These are phyloP conservation scores for Bombus pascuorum DNA, from an alignment of 1,140 invertebrate species.

Conservation along the genomic window DNA sequence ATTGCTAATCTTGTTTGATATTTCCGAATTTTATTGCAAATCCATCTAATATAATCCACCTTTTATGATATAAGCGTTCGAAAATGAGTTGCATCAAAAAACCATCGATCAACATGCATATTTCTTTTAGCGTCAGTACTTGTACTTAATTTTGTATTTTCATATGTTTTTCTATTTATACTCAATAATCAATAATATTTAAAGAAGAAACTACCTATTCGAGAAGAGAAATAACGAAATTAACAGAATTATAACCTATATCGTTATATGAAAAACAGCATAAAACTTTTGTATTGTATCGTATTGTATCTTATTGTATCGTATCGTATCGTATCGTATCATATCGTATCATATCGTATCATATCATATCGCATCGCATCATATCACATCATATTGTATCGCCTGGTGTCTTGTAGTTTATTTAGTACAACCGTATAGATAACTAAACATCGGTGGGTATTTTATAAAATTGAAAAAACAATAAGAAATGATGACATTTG, in stretches of 20 bases:
- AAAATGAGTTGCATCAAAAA: background rate
- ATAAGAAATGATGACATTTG: background rate
- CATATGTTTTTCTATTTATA: background rate
- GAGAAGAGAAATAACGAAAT: background rate
- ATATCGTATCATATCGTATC: too few relatives aligned
- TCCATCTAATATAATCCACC: background rate
- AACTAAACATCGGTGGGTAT: background rate
- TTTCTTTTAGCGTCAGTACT: background rate
- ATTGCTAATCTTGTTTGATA: constrained; percentile 31
- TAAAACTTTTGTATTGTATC: background rate
- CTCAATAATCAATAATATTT: background rate
- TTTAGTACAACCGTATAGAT: background rate
- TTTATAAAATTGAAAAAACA: background rate
- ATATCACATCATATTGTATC: background rate
- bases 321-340: too few relatives aligned
- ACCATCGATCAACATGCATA: background rate
- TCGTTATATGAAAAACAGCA: background rate
- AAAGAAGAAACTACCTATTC: background rate
- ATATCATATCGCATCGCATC: background rate
- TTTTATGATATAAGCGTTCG: background rate
- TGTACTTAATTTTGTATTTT: background rate
- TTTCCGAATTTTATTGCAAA: constrained; percentile 24
- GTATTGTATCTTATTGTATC: background rate
- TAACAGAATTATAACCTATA: background rate
- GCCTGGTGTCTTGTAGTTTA: background rate